Percentiles rank a stretch among this genome's conserved stretches.
Conservation (phyloP, 2,888 invertebrate genomes). For the Seladonia tumulorum region DNA sequence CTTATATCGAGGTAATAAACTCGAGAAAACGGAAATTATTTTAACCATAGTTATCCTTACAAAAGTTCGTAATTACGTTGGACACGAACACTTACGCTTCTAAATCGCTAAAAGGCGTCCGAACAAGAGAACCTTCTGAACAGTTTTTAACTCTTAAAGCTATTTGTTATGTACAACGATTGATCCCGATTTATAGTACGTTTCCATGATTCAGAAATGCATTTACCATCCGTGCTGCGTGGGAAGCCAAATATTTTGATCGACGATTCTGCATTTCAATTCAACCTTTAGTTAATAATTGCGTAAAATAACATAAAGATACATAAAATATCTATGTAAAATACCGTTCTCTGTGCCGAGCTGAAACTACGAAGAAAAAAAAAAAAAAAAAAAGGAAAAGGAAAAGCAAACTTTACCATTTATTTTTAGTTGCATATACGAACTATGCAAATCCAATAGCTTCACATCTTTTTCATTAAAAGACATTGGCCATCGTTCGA, state of each 20-base stretch:
- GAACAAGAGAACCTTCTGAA: not conserved
- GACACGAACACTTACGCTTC: conserved; percentile 19
- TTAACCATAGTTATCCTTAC: conserved; percentile 3
- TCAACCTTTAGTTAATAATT: not conserved
- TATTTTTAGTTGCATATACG: not conserved
- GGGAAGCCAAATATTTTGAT: not conserved
- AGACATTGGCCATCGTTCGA: not conserved
- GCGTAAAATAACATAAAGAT: no score
- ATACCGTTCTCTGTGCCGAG: not conserved
- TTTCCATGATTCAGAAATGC: not conserved
- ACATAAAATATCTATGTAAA: not conserved
- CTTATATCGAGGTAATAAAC: conserved; percentile 34
- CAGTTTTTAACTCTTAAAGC: not conserved
- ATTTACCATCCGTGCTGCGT: not conserved
- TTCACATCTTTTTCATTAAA: not conserved
- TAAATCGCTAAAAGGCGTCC: not conserved
- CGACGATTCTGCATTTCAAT: not conserved
- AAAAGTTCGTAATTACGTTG: not conserved
- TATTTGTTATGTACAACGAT: conserved; percentile 28
- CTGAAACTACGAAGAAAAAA: not conserved
- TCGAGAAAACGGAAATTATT: conserved; percentile 18
- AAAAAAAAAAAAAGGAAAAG: not conserved
- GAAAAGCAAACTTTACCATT: no score
- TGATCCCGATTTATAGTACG: conserved; percentile 1
- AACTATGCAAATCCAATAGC: not conserved